phyloP scores from a whole-genome alignment of 2,888 invertebrate species.

The Parthenolecanium corni region DNA sequence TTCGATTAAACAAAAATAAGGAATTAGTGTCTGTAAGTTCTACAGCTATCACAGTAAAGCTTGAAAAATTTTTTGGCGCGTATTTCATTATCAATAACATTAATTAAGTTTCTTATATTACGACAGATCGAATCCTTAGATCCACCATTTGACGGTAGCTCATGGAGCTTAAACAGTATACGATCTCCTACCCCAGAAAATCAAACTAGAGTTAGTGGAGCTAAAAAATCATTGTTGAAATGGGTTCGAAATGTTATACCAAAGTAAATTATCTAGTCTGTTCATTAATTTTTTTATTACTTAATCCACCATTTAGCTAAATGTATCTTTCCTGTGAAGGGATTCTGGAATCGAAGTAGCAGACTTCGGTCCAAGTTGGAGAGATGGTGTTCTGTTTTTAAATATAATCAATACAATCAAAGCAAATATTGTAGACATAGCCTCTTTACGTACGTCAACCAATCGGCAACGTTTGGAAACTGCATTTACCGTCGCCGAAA shows the following conservation, averaged over 20 bases:
- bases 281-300: no score
- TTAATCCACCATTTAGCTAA: background rate
- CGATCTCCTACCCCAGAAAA: slow-evolving; percentile 42
- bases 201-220: slow-evolving; percentile 47
- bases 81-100: background rate
- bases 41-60: background rate
- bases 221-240: slow-evolving; percentile 77
- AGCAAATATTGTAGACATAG: slow-evolving; percentile 79
- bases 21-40: slow-evolving; percentile 14
- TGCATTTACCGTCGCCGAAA: slow-evolving; percentile 86
- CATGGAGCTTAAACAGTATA: slow-evolving; percentile 66
- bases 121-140: slow-evolving; percentile 75
- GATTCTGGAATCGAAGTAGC: slow-evolving; percentile 76
- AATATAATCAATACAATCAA: slow-evolving; percentile 91
- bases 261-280: slow-evolving; percentile 46
- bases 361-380: slow-evolving; percentile 92
- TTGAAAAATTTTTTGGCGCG: no score
- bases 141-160: slow-evolving; percentile 66
- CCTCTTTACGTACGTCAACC: slow-evolving; percentile 61
- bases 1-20: slow-evolving; percentile 23
- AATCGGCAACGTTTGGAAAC: slow-evolving; percentile 78
- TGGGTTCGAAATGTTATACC: slow-evolving; percentile 91
- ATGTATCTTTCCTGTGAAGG: slow-evolving; percentile 43
- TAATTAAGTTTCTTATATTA: background rate
- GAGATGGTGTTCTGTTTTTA: slow-evolving; percentile 89